phyloP scores from a whole-genome alignment of 2,888 invertebrate species.

The Drosophila meridiana region DNA sequence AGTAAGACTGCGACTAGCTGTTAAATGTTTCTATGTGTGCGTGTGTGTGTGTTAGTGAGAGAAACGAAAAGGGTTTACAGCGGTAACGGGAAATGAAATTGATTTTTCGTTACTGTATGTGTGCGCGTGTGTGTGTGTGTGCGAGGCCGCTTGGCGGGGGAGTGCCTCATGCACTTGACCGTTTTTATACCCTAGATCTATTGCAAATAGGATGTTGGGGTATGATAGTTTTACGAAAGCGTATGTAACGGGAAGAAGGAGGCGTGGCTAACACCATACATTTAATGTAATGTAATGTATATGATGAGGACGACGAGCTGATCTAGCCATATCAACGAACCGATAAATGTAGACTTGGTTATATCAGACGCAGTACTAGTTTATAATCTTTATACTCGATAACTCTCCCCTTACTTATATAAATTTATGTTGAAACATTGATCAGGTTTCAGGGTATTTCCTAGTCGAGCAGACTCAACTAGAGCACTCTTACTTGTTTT shows the following conservation, averaged over 20 bases:
- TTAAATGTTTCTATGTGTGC: constrained; percentile 10
- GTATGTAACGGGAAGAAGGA: too few species aligned
- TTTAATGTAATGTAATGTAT: too few species aligned
- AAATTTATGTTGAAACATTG: too few species aligned
- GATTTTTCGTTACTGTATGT: constrained; percentile 59
- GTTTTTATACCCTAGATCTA: constrained; percentile 13
- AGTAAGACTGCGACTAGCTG: constrained; percentile 15
- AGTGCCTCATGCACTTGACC: constrained; percentile 54
- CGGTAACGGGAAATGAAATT: constrained; percentile 48
- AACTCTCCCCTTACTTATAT: too few species aligned
- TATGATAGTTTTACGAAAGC: not conserved
- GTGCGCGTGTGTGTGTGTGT: constrained; percentile 12
- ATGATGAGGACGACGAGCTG: too few species aligned
- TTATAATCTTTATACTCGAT: too few species aligned
- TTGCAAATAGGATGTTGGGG: not conserved
- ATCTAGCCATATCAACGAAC: too few species aligned
- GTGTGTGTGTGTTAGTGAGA: not conserved
- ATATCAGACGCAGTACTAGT: too few species aligned
- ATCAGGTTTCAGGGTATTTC: not conserved
- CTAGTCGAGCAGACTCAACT: not conserved
- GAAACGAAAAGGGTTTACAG: constrained; percentile 30
- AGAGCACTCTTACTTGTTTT: constrained; percentile 4
- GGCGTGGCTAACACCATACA: too few species aligned
- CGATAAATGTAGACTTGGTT: too few species aligned
- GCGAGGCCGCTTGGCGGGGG: constrained; percentile 32